Percentiles rank a stretch among this genome's conserved stretches.
phyloP scores from a whole-genome alignment of 2,797 vertebrate species.

The Halcyon chelicuti region DNA sequence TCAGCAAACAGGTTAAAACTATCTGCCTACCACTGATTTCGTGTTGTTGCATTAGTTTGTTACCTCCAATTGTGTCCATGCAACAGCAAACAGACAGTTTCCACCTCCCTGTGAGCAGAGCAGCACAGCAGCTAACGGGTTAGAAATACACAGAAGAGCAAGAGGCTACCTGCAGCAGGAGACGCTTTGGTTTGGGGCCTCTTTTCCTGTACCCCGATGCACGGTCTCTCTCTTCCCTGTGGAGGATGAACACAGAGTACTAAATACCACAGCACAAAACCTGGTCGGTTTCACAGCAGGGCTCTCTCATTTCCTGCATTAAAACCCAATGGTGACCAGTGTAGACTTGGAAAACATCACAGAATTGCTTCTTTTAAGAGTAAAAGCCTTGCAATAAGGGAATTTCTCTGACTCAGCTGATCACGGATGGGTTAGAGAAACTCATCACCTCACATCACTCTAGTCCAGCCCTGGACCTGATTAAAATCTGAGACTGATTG shows the following conservation, averaged over 20 bases:
- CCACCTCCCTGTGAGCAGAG: background rate
- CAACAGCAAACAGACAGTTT: background rate
- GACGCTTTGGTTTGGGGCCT: conserved; percentile 93
- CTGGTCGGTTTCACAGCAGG: background rate
- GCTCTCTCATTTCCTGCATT: background rate
- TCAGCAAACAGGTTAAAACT: background rate
- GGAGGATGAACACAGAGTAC: conserved; percentile 34
- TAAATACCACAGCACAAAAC: conserved; percentile 1
- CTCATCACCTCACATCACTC: background rate
- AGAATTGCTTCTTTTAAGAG: background rate
- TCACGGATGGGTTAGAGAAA: background rate
- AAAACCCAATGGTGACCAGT: background rate
- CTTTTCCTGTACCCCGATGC: conserved; percentile 93
- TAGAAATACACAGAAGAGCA: conserved; percentile 38
- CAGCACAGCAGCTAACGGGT: background rate
- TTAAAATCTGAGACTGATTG: conserved; percentile 3
- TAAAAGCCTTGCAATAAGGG: background rate
- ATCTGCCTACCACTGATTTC: background rate
- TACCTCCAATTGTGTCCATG: background rate
- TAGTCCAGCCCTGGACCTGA: background rate
- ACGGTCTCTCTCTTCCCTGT: conserved; percentile 93
- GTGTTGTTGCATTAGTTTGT: background rate
- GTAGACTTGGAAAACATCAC: background rate
- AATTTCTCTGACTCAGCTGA: background rate
- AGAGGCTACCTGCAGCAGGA: conserved; percentile 90